A percentile compares a stretch with the other conserved stretches of the same genome.
Conservation (phyloP, 35 echinoderm and acorn worm genomes). For the Amphiura filiformis region DNA sequence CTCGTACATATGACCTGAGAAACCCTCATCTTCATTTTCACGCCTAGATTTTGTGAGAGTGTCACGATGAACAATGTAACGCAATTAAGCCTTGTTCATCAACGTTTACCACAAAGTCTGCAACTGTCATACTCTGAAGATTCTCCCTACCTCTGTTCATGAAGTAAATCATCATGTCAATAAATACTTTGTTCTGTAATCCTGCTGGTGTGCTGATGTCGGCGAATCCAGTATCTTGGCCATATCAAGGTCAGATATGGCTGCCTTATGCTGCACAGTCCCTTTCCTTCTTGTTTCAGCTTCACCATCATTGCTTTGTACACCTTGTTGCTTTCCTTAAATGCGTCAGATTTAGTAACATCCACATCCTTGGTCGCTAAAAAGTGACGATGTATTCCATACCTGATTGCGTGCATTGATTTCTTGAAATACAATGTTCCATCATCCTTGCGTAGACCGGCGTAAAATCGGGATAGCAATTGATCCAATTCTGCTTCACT, state of each 20-base stretch:
- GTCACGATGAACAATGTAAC: constrained; percentile 51
- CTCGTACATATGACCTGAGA: constrained; percentile 77
- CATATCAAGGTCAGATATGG: constrained; percentile 62
- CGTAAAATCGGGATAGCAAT: no score
- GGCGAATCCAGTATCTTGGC: constrained; percentile 66
- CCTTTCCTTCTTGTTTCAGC: constrained; percentile 52
- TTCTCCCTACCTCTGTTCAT: constrained; percentile 55
- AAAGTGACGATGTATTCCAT: constrained; percentile 54
- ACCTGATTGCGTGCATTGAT: no score
- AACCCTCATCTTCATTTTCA: constrained; percentile 61
- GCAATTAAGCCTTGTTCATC: constrained; percentile 53
- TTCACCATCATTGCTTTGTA: constrained; percentile 73
- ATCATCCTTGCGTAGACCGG: no score
- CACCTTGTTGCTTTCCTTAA: constrained; percentile 22
- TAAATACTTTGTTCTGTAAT: constrained; percentile 58
- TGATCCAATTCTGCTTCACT: no score
- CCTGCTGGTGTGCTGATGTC: constrained; percentile 53
- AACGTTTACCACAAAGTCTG: constrained; percentile 47
- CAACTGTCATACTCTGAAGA: constrained; percentile 36
- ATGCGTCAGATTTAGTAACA: constrained; percentile 34
- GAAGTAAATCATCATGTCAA: constrained; percentile 74
- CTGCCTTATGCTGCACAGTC: constrained; percentile 56
- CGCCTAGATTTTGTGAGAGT: constrained; percentile 72
- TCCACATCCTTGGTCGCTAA: constrained; percentile 34
- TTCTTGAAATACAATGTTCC: no score